Evolutionary conservation across 1,140 invertebrate genomes (phyloP), one percentile per base, ranked within the genome.

Genomic region (Eueides isabella): DNA sequence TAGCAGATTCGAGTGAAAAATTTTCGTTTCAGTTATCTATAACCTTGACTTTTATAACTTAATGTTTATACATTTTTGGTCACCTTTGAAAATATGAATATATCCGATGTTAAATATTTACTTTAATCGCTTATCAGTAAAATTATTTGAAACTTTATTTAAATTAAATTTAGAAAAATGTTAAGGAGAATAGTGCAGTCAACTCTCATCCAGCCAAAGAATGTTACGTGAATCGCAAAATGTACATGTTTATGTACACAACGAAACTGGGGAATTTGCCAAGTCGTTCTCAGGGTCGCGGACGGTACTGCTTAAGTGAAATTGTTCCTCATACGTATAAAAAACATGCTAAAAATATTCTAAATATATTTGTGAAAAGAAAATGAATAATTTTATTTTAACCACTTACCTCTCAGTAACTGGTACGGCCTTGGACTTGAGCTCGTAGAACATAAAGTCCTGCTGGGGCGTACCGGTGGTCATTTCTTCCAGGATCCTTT

Each of bases 371-470:
- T 72, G 81, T 75, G 74, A 80, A 66, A 81, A 82, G 71, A 80
- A 66, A 81, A 82, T 23, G 19, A 11, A 11, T 55, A 55, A 23
- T 35, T 78, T 66, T 12, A 31, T 71, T 28, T 14, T 29, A 30
- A 30, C 5, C 67, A 93, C 93, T 88, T 86, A 96, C 95, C 95
- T 96, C 93, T 95, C 94, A 67, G 94, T 95, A 78, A 95, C 93
- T 23, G 95, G 95, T 66, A 95, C 95, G 19, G 94, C 94, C 88
- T 94, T 95, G 9, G 95, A 95, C 80, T 95, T 96, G 31, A 96
- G 89, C 85, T 96, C 95, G 88, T 96, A 96, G 85, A 95, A 96
- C 94, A 95, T 95, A 86, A 95, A 95, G 84, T 96, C 95, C 93
- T 94, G 95, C 74, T 90, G 94, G 66, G 88, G 84, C 89, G 93